phyloP scores from a whole-genome alignment of 2,113 vertebrate species.

The Atherinomorus stipes region DNA sequence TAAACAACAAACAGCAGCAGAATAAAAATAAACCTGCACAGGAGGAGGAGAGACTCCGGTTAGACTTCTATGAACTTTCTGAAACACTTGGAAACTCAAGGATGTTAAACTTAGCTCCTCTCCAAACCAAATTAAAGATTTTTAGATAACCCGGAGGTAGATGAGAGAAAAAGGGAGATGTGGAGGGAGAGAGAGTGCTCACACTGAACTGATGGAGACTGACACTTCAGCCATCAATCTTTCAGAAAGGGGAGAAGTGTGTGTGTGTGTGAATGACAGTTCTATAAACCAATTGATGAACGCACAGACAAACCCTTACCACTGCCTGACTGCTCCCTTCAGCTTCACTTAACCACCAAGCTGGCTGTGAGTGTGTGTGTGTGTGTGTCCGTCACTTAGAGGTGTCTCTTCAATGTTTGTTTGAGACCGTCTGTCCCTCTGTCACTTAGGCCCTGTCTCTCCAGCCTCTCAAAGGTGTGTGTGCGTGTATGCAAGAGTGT shows the following conservation, averaged over 20 bases:
- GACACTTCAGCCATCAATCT: conserved; percentile 64
- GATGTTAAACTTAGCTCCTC: conserved; percentile 5
- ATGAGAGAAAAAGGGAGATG: conserved; percentile 6
- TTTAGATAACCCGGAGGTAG: neutral
- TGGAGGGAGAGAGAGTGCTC: conserved; percentile 19
- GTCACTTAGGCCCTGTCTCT: conserved; percentile 83
- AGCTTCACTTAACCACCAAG: conserved; percentile 88
- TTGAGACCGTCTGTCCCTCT: conserved; percentile 73
- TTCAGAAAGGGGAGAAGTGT: conserved; percentile 17
- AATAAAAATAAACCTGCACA: neutral
- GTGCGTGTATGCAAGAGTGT: conserved; percentile 21
- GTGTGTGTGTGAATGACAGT: conserved; percentile 89
- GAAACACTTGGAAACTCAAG: neutral
- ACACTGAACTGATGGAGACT: conserved; percentile 43
- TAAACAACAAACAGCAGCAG: neutral
- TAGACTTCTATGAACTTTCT: neutral
- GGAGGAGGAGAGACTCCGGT: neutral
- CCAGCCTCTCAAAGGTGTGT: conserved; percentile 47
- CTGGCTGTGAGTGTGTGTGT: conserved; percentile 1
- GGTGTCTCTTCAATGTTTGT: conserved; percentile 70
- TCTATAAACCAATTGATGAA: conserved; percentile 98
- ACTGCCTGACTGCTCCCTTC: conserved; percentile 92
- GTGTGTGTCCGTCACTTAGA: conserved; percentile 67
- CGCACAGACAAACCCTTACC: conserved; percentile 93
- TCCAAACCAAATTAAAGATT: conserved; percentile 27